These are phyloP conservation scores for Plebejus argus DNA, from an alignment of 2,888 invertebrate genomes.

Conservation along the genomic window DNA sequence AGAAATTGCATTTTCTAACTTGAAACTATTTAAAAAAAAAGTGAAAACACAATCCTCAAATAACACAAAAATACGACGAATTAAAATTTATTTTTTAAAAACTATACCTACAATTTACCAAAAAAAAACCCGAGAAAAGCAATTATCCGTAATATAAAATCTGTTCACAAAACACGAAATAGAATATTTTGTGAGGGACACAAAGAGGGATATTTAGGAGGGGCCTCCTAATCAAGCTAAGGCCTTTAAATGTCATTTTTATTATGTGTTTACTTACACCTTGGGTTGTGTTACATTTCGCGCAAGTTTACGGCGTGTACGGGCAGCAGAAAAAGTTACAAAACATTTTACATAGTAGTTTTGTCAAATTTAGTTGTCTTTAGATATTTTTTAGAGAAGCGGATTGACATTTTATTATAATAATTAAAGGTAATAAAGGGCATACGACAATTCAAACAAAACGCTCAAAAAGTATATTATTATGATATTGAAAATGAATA, in stretches of 20 bases:
- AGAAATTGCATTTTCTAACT: no score
- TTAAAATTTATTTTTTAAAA: background rate
- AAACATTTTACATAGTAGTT: background rate
- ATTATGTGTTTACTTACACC: constrained; percentile 31
- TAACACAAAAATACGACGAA: background rate
- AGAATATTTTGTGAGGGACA: constrained; percentile 9
- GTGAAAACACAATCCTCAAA: no score
- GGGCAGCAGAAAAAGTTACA: background rate
- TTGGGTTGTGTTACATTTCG: constrained; percentile 29
- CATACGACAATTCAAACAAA: no score
- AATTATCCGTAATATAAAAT: constrained; percentile 14
- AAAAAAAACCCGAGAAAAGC: background rate
- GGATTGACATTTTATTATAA: no score
- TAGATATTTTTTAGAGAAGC: no score
- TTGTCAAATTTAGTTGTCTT: no score
- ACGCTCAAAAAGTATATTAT: no score
- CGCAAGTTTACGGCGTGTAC: constrained; percentile 18
- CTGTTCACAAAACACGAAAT: constrained; percentile 20
- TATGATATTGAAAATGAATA: no score
- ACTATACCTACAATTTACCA: background rate
- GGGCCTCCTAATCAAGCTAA: constrained; percentile 30
- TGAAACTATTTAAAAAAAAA: no score
- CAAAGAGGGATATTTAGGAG: constrained; percentile 15
- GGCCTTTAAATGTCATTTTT: constrained; percentile 28
- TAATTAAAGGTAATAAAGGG: no score